Base-by-base conservation (phyloP, 2,797 vertebrate genomes). In the Miichthys miiuy region DNA sequence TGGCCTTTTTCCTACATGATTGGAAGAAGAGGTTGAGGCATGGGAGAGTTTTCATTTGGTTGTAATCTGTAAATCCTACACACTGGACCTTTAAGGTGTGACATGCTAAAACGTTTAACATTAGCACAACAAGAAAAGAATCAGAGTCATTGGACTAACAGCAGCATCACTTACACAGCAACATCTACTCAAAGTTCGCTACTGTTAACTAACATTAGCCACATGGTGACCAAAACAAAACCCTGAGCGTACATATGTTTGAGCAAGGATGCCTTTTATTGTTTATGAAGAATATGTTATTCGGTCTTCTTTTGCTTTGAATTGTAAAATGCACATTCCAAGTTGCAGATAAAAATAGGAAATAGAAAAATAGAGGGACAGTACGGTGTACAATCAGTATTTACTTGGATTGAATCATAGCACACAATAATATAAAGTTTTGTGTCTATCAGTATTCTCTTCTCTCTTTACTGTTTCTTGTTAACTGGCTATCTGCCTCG, bases 401-500 rank as follows among this genome's bases (percentile, higher is more conserved):
- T 57, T 50, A 48, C 13, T 52, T 42, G 1, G 9, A 42, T 62
- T 50, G 55, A 51, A 72, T 50, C 42, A 63, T 38, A 38, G 34
- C 34, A 38, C 34, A 54, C 23, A 47, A 16, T 6, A 9, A 38
- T 38, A 38, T 21, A 6, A 0, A 44, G 34, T 34, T 55, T 58
- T 17, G 67, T 55, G 70, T 75, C 66, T 34, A 47, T 46, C 51
- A 21, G 42, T 62, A 41, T 58, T 67, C 41, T 64, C 63, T 41
- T 3, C 27, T 48, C 8, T 61, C 48, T 65, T 67, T 60, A n/a
- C 41, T n/a, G 0, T 34, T 30, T 50, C 74, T 62, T 75, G 72
- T 79, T 65, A 66, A 74, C 75, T n/a, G 61, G 18, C 63, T 17
- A 62, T 48, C 50, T 44, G 46, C 67, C 63, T 79, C 46, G 18